Base-by-base conservation (phyloP, 2,888 invertebrate genomes). In the Trichacis sp. region DNA sequence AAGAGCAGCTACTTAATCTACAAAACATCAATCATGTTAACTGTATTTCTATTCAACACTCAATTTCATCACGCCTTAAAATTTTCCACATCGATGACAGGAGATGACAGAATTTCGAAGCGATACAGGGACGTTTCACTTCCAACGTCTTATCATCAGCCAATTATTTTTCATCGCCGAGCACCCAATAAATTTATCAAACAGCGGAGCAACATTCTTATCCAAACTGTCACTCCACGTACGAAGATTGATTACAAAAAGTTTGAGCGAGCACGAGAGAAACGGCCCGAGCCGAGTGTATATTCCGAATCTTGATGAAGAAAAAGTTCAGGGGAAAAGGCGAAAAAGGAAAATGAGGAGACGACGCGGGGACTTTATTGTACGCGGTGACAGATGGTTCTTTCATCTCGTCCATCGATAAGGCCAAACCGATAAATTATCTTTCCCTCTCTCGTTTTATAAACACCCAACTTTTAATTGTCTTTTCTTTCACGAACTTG, bases 311-410 rank as follows among this genome's bases (percentile, higher is more conserved):
- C 60, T 52, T 42, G 65, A 61, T 61, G 63, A 57, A 66, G 52
- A 57, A 53, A 56, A 59, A 62, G 57, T 53, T 46, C 51, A 42
- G 59, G 50, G 61, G 54, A 62, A 67, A 64, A 69, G n/a, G 49
- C 62, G 47, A 52, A 64, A 24, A 29, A 55, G 36, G 59, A 61
- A 61, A 63, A 62, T 49, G 60, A 54, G 68, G 69, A 71, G 69
- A 61, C 51, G 66, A 62, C 64, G 62, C 24, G 15, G 42, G 47
- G 60, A 61, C 58, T 72, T 71, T 67, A 68, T 68, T 69, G 63
- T 65, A n/a, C n/a, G 50, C 54, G 64, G 66, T 72, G 72, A 74
- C 72, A 63, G 69, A 74, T 73, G 73, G 71, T 70, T 64, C 61
- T 60, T 51, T 36, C 59, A 29, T 33, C 45, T 45, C 30, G 42